Conservation (phyloP, 2,888 invertebrate genomes). For the Archips crataeganus region DNA sequence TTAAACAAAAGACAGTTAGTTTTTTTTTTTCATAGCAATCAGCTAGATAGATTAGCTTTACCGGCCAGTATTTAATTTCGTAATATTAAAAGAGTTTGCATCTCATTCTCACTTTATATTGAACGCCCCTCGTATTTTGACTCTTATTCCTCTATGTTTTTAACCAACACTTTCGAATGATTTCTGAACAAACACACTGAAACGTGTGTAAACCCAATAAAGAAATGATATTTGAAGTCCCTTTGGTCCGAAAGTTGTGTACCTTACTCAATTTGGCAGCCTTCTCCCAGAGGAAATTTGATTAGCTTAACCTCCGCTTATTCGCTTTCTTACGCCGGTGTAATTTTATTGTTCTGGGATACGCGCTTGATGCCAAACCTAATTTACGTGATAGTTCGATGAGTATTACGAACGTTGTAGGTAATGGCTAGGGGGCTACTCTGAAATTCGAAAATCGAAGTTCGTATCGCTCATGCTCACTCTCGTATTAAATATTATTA, state of each 20-base stretch:
- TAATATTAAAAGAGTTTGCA: no score
- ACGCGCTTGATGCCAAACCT: conserved; percentile 31
- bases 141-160: neutral
- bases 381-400: conserved; percentile 24
- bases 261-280: conserved; percentile 38
- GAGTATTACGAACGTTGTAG: conserved; percentile 8
- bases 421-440: neutral
- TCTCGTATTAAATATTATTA: no score
- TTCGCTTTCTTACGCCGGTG: conserved; percentile 33
- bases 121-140: no score
- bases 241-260: conserved; percentile 29
- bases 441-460: neutral
- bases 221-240: conserved; percentile 37
- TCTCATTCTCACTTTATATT: no score
- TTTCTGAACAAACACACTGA: conserved; percentile 13
- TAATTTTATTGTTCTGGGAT: conserved; percentile 41
- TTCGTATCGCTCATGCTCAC: no score
- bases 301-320: conserved; percentile 38
- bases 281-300: conserved; percentile 36
- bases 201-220: conserved; percentile 37
- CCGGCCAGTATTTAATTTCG: no score
- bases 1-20: no score
- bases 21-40: no score
- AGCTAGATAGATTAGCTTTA: no score
- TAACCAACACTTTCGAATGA: conserved; percentile 1